These are phyloP conservation scores for Drosophila takahashii DNA, from an alignment of 1,140 invertebrate species.

Conservation along the genomic window DNA sequence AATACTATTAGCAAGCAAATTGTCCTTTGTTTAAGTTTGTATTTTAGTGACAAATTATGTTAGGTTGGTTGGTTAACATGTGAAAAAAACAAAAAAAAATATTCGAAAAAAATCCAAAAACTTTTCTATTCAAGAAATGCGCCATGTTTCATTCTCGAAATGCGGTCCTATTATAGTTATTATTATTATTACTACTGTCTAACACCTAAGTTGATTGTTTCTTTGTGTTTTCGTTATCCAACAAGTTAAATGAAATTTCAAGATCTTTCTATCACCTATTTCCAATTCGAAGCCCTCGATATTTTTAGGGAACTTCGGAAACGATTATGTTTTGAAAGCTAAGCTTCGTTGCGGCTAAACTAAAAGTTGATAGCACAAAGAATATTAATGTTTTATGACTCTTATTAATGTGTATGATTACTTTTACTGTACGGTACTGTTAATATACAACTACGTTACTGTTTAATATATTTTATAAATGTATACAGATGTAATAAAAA, in stretches of 20 bases:
- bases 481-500: constrained; percentile 76
- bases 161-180: constrained; percentile 30
- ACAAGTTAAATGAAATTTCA: constrained; percentile 24
- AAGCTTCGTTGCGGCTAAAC: constrained; percentile 59
- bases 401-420: constrained; percentile 63
- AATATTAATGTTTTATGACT: constrained; percentile 60
- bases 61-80: constrained; percentile 47
- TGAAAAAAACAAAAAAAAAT: constrained; percentile 15
- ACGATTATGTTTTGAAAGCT: constrained; percentile 35
- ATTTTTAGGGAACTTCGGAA: constrained; percentile 2
- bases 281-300: constrained; percentile 12
- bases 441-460: constrained; percentile 68
- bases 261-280: constrained; percentile 30
- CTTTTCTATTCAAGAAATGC: constrained; percentile 27
- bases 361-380: constrained; percentile 69
- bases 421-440: constrained; percentile 72
- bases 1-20: constrained; percentile 48
- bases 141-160: constrained; percentile 75
- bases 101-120: constrained; percentile 29
- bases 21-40: constrained; percentile 54
- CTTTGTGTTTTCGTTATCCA: constrained; percentile 41
- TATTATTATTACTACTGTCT: constrained; percentile 28
- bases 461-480: constrained; percentile 79
- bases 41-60: constrained; percentile 60
- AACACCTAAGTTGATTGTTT: constrained; percentile 51